Evolutionary conservation across 2,113 vertebrate species (phyloP).

Genomic region (Alectura lathami): DNA sequence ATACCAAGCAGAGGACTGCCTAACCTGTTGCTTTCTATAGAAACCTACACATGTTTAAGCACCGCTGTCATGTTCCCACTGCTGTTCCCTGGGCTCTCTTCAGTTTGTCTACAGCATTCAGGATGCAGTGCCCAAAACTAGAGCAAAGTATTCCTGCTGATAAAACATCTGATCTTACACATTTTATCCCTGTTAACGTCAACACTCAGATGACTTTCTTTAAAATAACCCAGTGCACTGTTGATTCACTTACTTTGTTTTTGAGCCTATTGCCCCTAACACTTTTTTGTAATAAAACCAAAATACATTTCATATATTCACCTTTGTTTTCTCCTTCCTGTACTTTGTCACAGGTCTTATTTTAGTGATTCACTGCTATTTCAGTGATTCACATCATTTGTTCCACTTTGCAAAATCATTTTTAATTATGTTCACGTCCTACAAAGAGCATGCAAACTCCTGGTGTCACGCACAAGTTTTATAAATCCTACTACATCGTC

Average conservation of each 20-base stretch:
- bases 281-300: not conserved
- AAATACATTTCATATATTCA: not conserved
- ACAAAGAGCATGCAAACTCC: not conserved
- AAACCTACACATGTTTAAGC: not conserved
- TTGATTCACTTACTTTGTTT: not conserved
- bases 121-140: not conserved
- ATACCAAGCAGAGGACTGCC: not conserved
- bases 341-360: not conserved
- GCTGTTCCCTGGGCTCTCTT: not conserved
- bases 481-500: slow-evolving; percentile 5
- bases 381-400: not conserved
- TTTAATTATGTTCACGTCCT: not conserved
- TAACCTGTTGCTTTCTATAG: not conserved
- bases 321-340: not conserved
- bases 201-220: not conserved
- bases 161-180: not conserved
- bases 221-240: not conserved
- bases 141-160: not conserved
- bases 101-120: not conserved
- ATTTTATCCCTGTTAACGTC: not conserved
- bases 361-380: not conserved
- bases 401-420: not conserved
- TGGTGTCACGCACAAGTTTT: slow-evolving; percentile 9
- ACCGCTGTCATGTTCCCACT: not conserved
- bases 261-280: not conserved